Base-by-base conservation (phyloP, 2,888 invertebrate species). In the Hirtodrosophila alboralis region DNA sequence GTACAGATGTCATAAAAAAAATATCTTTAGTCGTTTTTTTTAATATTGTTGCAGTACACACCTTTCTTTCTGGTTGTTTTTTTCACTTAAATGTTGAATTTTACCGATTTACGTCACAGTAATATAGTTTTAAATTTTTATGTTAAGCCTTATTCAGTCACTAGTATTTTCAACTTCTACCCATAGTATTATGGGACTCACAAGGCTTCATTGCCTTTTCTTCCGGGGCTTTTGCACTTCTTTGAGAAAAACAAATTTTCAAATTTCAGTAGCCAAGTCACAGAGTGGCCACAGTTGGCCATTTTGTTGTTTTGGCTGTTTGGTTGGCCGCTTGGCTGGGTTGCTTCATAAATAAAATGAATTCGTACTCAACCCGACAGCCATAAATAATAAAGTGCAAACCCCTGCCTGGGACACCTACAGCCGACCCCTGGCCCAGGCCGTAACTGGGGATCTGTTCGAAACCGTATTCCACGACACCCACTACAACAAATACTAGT, bases 301-400 rank as follows among this genome's bases (percentile, higher is more conserved):
- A 56, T 75, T 62, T 54, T 26, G 40, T 21, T 63, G 38, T 44
- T 59, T 54, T 36, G 34, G 54, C 21, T 59, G 59, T 37, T 61
- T 73, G 65, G 57, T 61, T 69, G 65, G 63, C 54, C 52, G 75
- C 68, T 80, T 75, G 76, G 73, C 65, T 71, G 80, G 60, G 54
- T 77, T 74, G 75, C 63, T 74, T 74, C 81, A 78, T 84, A 81
- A 81, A 84, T 81, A 76, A 84, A 81, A 76, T 78, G 74, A 84
- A 81, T 79, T 79, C 72, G 68, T 84, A 81, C 68, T 79, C 81
- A 77, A 70, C 47, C 67, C 79, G 76, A 83, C 72, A 72, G 80
- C 75, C 75, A 83, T 83, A 83, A 83, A 83, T 83, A 85, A 83
- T 83, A 83, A 83, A 83, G 72, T 72, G 75, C 80, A 76, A 53